Evolutionary conservation across 2,113 vertebrate genomes (phyloP).

Genomic region (Semicossyphus pulcher): DNA sequence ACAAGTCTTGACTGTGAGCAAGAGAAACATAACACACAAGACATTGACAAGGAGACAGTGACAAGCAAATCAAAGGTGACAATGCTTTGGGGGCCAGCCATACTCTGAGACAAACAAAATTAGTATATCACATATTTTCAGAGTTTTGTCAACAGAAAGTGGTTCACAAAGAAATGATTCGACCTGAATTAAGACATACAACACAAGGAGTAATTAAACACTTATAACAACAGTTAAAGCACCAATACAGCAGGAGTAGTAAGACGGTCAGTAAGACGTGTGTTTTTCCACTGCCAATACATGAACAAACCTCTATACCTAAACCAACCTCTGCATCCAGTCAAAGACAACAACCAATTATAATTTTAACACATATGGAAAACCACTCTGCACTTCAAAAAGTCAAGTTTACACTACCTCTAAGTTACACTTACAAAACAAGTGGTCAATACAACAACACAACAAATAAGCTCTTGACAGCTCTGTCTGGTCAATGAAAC

Average conservation of each 20-base stretch:
- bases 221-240: slow-evolving; percentile 1
- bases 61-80: slow-evolving; percentile 65
- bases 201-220: slow-evolving; percentile 2
- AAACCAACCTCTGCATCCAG: not conserved
- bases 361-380: not conserved
- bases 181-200: slow-evolving; percentile 20
- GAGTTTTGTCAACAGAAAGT: not conserved
- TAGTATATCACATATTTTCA: not conserved
- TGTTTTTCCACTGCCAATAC: not conserved
- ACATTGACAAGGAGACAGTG: slow-evolving; percentile 72
- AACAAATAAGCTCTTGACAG: not conserved
- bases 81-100: slow-evolving; percentile 67
- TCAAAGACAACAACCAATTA: not conserved
- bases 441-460: not conserved
- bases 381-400: not conserved
- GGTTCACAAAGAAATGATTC: not conserved
- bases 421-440: no score
- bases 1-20: slow-evolving; percentile 42
- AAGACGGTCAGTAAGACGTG: not conserved
- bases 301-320: not conserved
- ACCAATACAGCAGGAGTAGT: not conserved
- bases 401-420: not conserved
- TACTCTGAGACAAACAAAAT: slow-evolving; percentile 32
- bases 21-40: slow-evolving; percentile 55
- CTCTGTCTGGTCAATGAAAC: not conserved